phyloP scores from a whole-genome alignment of 2,113 vertebrate species.

The Nothocercus nigrocapillus region DNA sequence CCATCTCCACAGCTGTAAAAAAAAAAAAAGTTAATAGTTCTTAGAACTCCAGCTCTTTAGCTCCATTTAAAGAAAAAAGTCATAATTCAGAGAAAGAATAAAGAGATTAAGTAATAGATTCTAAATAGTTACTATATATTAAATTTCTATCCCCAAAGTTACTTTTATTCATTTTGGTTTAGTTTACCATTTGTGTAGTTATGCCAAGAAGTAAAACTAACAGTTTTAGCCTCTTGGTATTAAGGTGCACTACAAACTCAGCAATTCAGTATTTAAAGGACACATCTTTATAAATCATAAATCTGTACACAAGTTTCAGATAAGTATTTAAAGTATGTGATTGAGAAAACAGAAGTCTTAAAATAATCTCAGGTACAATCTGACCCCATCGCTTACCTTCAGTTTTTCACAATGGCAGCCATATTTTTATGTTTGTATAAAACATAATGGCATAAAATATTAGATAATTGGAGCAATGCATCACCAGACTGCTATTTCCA shows the following conservation, averaged over 20 bases:
- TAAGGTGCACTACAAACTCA: not conserved
- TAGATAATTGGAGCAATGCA: not conserved
- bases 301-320: not conserved
- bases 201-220: not conserved
- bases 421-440: conserved; percentile 45
- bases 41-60: not conserved
- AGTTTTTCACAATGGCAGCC: conserved; percentile 45
- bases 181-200: not conserved
- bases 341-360: not conserved
- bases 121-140: not conserved
- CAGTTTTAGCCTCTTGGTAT: not conserved
- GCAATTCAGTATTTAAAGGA: not conserved
- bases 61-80: not conserved
- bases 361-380: not conserved
- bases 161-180: not conserved
- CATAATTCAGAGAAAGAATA: not conserved
- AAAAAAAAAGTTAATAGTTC: not conserved
- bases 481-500: not conserved
- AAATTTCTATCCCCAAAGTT: not conserved
- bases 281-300: not conserved
- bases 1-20: not conserved
- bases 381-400: conserved; percentile 54
- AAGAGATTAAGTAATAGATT: not conserved
- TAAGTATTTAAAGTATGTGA: not conserved
- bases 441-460: conserved; percentile 19